phyloP scores from a whole-genome alignment of 2,888 invertebrate species.

The Maniola hyperantus region DNA sequence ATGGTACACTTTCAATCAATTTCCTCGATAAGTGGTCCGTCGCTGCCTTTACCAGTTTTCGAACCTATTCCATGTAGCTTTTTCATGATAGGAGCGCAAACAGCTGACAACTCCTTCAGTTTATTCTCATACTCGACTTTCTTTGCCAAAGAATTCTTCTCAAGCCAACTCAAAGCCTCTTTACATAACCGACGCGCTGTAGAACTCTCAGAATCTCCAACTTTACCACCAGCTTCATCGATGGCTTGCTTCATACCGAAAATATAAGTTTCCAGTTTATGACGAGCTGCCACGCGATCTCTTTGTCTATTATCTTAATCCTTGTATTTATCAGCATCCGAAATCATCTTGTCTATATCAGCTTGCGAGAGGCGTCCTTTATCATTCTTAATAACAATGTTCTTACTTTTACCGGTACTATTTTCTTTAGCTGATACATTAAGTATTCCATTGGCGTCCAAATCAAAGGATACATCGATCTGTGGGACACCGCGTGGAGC shows the following conservation, averaged over 20 bases:
- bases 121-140: conserved; percentile 86
- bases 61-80: conserved; percentile 63
- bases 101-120: conserved; percentile 50
- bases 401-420: conserved; percentile 85
- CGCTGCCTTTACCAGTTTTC: conserved; percentile 40
- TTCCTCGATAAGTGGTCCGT: conserved; percentile 83
- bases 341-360: conserved; percentile 92
- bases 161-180: conserved; percentile 85
- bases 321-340: conserved; percentile 88
- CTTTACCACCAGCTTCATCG: conserved; percentile 82
- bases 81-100: conserved; percentile 82
- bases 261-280: conserved; percentile 87
- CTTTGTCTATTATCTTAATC: conserved; percentile 87
- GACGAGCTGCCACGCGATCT: conserved; percentile 85
- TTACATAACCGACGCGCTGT: conserved; percentile 78
- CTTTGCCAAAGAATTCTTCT: conserved; percentile 85
- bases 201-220: conserved; percentile 83
- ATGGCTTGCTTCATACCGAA: conserved; percentile 86
- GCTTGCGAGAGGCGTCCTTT: conserved; percentile 91
- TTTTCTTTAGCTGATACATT: conserved; percentile 91
- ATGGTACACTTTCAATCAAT: conserved; percentile 64
- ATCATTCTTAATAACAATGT: conserved; percentile 91
- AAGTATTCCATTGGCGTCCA: conserved; percentile 90
- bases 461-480: conserved; percentile 87
- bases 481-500: conserved; percentile 86